Evolutionary conservation across 1,140 invertebrate species (phyloP).

Genomic region (Chironomus striatipennis): DNA sequence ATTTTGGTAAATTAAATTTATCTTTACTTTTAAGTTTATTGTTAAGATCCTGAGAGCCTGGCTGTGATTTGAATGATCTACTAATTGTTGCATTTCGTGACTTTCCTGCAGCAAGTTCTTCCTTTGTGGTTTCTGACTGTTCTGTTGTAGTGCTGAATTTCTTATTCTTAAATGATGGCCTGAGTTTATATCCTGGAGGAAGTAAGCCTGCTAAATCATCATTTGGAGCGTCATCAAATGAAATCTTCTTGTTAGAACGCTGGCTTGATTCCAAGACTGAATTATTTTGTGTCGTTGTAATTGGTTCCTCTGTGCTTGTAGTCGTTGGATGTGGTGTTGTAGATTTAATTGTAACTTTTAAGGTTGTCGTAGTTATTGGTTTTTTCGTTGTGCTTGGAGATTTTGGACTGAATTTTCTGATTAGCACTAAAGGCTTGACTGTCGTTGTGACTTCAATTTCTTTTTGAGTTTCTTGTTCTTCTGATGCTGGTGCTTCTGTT

Average conservation of each 20-base stretch:
- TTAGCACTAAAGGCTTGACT: constrained; percentile 31
- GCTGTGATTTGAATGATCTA: constrained; percentile 36
- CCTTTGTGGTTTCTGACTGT: constrained; percentile 9
- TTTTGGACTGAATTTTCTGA: constrained; percentile 46
- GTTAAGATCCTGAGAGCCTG: constrained; percentile 36
- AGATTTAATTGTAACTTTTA: not conserved
- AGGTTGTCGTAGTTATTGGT: constrained; percentile 36
- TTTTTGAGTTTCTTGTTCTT: not conserved
- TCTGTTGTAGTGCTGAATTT: constrained; percentile 44
- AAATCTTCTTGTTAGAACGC: constrained; percentile 57
- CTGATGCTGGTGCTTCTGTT: no score
- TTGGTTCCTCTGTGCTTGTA: not conserved
- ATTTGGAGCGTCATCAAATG: constrained; percentile 50
- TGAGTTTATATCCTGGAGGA: constrained; percentile 52
- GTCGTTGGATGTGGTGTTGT: not conserved
- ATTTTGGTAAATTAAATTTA: constrained; percentile 34
- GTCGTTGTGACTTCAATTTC: constrained; percentile 28
- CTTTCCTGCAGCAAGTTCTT: constrained; percentile 30
- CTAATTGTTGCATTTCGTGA: constrained; percentile 37
- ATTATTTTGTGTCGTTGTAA: constrained; percentile 26
- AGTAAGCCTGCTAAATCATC: constrained; percentile 51
- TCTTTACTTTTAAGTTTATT: constrained; percentile 48
- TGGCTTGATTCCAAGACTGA: constrained; percentile 43
- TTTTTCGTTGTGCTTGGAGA: constrained; percentile 34
- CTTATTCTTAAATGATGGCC: constrained; percentile 42